A percentile compares a stretch with the other conserved stretches of the same genome.
phyloP scores from a whole-genome alignment of 1,140 invertebrate genomes.

The Himalopsyche phryganea region DNA sequence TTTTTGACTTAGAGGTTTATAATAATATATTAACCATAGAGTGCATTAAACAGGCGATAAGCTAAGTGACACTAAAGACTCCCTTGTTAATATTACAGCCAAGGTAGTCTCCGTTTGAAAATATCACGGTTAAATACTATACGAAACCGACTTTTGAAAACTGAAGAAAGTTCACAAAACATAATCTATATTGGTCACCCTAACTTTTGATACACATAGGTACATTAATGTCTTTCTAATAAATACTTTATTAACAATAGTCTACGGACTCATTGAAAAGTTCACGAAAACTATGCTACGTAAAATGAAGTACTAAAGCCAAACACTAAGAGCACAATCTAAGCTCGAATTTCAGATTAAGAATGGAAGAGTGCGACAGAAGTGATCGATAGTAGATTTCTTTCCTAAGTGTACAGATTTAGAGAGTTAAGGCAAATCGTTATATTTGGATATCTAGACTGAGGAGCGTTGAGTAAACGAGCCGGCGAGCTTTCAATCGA shows the following conservation, averaged over 20 bases:
- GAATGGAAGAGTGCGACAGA: no score
- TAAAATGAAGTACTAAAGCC: no score
- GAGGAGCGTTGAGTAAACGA: conserved; percentile 11
- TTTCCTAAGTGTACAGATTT: no score
- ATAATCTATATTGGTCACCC: not conserved
- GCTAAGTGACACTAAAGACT: not conserved
- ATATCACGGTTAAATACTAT: not conserved
- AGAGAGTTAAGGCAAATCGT: conserved; percentile 18
- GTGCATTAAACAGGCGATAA: not conserved
- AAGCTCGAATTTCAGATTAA: no score
- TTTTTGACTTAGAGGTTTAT: conserved; percentile 3
- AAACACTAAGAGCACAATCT: no score
- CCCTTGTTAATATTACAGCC: not conserved
- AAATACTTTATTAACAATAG: no score
- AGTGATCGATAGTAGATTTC: conserved; percentile 8
- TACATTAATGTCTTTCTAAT: no score
- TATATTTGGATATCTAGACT: conserved; percentile 24
- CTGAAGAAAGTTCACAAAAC: not conserved
- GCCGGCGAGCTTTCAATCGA: conserved; percentile 30
- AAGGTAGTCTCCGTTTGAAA: not conserved
- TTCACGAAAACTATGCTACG: no score
- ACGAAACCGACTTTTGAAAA: not conserved
- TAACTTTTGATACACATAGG: no score
- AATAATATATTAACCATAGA: not conserved
- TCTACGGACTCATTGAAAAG: no score